Evolutionary conservation across 2,113 vertebrate genomes (phyloP), one percentile per base, ranked within the genome.

Genomic region (Cisticola juncidis): DNA sequence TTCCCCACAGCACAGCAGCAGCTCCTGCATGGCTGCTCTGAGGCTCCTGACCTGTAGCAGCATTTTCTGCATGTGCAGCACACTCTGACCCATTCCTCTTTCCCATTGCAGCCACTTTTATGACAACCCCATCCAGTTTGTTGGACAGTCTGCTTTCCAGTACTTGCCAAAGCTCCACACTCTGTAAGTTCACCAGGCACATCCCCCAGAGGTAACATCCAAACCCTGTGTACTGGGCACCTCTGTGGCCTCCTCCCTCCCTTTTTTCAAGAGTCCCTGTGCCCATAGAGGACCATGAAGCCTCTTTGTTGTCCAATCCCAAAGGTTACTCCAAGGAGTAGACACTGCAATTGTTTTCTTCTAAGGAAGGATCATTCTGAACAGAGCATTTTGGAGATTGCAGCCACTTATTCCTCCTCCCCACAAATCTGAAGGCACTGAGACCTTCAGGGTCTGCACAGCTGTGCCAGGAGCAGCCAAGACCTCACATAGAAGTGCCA

Each of bases 81-180:
- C 24, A 50, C 36, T 70, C 81, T 79, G 57, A 96, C 23, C 42
- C 3, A 8, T n/a, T 51, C 28, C 81, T 83, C 48, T 61, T 97
- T 66, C 92, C 74, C 68, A 69, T 95, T 97, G 56, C 98, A 99
- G 99, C 96, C 99, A 99, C 88, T 99, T 99, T 88, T 99, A 99
- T 42, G 99, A 99, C 96, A 99, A 99, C 85, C 99, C 99, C n/a
- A 99, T 99, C 98, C 99, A 99, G 98, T 99, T 98, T 96, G 99
- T 99, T 95, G 99, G 99, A 88, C 98, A 98, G 83, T 99, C 99
- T 4, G 99, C 99, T 22, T 99, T 99, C 98, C 99, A 99, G 98
- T 98, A 98, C 97, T 96, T 99, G 97, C 98, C 99, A 19, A 99
- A 99, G 95, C 97, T 99, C 71, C 99, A 99, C 97, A 99, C 99